These are phyloP conservation scores for Protonemura montana DNA, from an alignment of 2,888 invertebrate species.

Conservation along the genomic window DNA sequence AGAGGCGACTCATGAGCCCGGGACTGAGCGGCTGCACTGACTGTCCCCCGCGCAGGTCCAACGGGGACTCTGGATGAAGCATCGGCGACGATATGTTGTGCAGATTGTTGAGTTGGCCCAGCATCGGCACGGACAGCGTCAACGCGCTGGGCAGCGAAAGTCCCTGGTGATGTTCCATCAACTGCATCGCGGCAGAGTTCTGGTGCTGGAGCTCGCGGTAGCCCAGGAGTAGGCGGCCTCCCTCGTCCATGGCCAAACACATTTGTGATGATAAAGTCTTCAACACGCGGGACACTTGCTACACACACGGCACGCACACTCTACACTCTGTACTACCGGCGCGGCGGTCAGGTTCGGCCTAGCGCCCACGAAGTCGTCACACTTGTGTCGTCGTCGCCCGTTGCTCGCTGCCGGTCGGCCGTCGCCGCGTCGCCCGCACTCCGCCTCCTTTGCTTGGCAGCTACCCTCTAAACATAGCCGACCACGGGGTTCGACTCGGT, in stretches of 20 bases:
- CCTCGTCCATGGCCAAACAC: conserved; percentile 52
- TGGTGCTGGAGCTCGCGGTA: conserved; percentile 47
- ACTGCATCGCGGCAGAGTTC: conserved; percentile 39
- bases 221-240: conserved; percentile 49
- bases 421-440: conserved; percentile 15
- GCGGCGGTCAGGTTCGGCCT: not conserved
- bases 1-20: conserved; percentile 62
- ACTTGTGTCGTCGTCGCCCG: conserved; percentile 22
- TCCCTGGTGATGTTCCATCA: conserved; percentile 52
- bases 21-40: conserved; percentile 45
- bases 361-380: conserved; percentile 30
- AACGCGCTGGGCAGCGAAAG: conserved; percentile 56
- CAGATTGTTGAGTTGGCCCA: conserved; percentile 22
- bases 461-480: conserved; percentile 19
- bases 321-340: conserved; percentile 34
- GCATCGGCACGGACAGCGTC: conserved; percentile 32
- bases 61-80: conserved; percentile 56
- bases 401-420: not conserved
- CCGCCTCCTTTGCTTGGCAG: conserved; percentile 20
- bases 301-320: conserved; percentile 31
- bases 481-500: not conserved
- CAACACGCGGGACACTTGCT: not conserved
- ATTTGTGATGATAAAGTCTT: conserved; percentile 38
- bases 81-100: not conserved
- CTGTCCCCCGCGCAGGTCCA: conserved; percentile 59